Conservation (phyloP, 2,797 vertebrate genomes). For the Leuciscus waleckii region DNA sequence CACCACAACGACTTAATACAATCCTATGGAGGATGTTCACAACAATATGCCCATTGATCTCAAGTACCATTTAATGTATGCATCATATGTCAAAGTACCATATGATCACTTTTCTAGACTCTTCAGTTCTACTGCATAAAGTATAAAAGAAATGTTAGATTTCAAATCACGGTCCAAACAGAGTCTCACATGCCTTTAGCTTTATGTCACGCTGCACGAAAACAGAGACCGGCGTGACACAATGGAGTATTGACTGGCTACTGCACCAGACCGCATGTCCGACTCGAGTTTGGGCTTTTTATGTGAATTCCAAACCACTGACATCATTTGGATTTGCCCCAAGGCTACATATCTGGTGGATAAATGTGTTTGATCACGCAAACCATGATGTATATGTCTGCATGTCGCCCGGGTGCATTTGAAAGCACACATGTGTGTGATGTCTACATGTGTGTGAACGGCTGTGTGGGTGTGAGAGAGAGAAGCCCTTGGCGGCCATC, state of each 20-base stretch:
- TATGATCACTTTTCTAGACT: no score
- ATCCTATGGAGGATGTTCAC: neutral
- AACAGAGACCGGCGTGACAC: conserved; percentile 34
- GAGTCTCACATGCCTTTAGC: conserved; percentile 21
- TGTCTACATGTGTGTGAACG: conserved; percentile 38
- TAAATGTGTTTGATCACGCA: conserved; percentile 38
- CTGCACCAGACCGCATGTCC: conserved; percentile 33
- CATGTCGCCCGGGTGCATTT: conserved; percentile 9
- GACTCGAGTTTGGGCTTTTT: conserved; percentile 62
- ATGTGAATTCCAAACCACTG: conserved; percentile 75
- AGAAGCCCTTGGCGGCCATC: conserved; percentile 11
- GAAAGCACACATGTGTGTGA: conserved; percentile 34
- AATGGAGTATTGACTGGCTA: conserved; percentile 54
- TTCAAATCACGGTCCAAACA: neutral
- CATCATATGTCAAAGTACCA: neutral
- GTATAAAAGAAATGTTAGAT: neutral
- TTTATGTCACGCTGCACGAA: neutral
- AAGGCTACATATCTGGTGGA: conserved; percentile 47
- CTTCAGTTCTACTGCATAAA: neutral
- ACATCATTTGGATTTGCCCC: conserved; percentile 70
- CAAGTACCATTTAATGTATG: neutral
- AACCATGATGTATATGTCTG: conserved; percentile 35
- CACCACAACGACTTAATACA: neutral
- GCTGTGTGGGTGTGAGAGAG: conserved; percentile 54
- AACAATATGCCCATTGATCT: neutral